Evolutionary conservation across 2,888 invertebrate genomes (phyloP), one percentile per base, ranked within the genome.

Genomic region (Nomada goodeniana): DNA sequence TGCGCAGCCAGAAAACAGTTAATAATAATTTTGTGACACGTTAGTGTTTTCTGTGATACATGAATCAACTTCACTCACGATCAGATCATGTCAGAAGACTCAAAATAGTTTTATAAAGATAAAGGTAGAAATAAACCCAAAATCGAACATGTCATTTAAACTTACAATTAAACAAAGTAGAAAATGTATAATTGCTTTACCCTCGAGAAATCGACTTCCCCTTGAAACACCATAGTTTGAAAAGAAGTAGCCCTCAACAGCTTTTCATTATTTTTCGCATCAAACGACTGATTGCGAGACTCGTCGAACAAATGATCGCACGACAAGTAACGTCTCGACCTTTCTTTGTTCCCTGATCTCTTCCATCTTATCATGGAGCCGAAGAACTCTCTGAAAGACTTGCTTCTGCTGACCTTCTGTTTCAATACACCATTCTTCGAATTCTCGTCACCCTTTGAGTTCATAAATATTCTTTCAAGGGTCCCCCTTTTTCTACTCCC

Each of bases 341-440:
- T 78, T 11, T 76, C 61, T 4, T 71, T 70, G 2, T 9, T 42
- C 9, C 18, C 53, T 1, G 78, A 61, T 44, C 44, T 83, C 23
- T 23, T 86, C 83, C 88, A 87, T 47, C 72, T 78, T 2, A 86
- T 68, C 18, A 89, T 20, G 10, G 82, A 81, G 0, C 72, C 53
- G 13, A 90, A 29, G 60, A 89, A 70, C 13, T 67, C 78, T 47
- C 83, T 90, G 9, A 90, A 76, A 0, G 86, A 83, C 20, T 64
- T 68, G 18, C 53, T 78, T 26, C 72, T 53, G 44, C 11, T 18
- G 1, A 61, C 20, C n/a, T 44, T 80, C 36, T 67, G 68, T 3
- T 2, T 72, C 0, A 9, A 23, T 44, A 10, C n/a, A 7, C 5
- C 57, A 50, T 1, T 36, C 4, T 15, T 15, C 18, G 44, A 13